Evolutionary conservation across 2,888 invertebrate genomes (phyloP).

Genomic region (Phalangium opilio): DNA sequence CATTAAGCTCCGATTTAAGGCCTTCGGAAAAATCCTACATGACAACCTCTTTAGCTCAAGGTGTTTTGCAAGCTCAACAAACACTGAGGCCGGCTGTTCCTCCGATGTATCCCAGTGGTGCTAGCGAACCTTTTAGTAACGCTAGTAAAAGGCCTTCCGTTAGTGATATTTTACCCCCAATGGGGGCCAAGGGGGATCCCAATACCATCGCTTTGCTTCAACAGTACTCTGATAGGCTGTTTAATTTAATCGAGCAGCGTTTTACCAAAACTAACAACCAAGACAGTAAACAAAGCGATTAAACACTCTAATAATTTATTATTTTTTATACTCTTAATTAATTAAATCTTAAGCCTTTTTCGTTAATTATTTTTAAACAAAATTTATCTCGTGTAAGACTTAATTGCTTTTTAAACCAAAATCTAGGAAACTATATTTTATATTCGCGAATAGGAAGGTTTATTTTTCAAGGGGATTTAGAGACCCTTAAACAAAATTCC

Average conservation of each 20-base stretch:
- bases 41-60: constrained; percentile 17
- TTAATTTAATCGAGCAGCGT: constrained; percentile 45
- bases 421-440: too few species aligned
- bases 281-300: constrained; percentile 4
- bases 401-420: too few species aligned
- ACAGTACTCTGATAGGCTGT: constrained; percentile 44
- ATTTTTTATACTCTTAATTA: too few species aligned
- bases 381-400: too few species aligned
- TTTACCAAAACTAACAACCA: constrained; percentile 30
- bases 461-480: too few species aligned
- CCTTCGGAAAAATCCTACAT: constrained; percentile 18
- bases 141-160: neutral
- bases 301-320: too few species aligned
- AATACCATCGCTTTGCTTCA: constrained; percentile 36
- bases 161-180: neutral
- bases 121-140: constrained; percentile 1
- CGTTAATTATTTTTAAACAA: too few species aligned
- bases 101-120: constrained; percentile 4
- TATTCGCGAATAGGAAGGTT: too few species aligned
- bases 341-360: too few species aligned
- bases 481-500: too few species aligned
- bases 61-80: constrained; percentile 21
- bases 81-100: constrained; percentile 17
- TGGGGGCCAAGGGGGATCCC: neutral
- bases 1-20: constrained; percentile 19